These are phyloP conservation scores for Hydrocynus forskahlii DNA, from an alignment of 2,797 vertebrate genomes.

Conservation along the genomic window DNA sequence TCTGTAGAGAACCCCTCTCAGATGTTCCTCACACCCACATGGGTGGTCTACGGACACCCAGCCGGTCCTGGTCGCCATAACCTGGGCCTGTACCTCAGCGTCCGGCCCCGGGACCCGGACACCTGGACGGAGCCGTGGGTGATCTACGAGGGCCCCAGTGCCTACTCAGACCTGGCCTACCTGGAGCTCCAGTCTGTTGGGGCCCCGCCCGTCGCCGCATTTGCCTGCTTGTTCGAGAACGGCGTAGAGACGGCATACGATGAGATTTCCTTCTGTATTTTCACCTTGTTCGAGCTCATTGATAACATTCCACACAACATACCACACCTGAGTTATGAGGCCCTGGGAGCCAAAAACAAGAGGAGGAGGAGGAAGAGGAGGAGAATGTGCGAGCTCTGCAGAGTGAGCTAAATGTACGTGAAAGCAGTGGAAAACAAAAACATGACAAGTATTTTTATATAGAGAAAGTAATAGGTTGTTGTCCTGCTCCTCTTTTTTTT, in stretches of 20 bases:
- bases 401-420: conserved; percentile 20
- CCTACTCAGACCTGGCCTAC: conserved; percentile 92
- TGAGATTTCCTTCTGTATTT: conserved; percentile 91
- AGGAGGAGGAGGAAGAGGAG: conserved; percentile 20
- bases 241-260: conserved; percentile 85
- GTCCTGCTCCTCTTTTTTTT: too few species aligned
- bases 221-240: conserved; percentile 91
- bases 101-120: conserved; percentile 85
- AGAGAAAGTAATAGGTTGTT: too few species aligned
- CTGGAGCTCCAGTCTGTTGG: conserved; percentile 75
- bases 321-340: background rate
- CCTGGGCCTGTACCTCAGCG: conserved; percentile 87
- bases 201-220: conserved; percentile 70
- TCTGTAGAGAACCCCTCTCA: conserved; percentile 1
- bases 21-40: conserved; percentile 83
- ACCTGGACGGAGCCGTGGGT: conserved; percentile 94
- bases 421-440: too few species aligned
- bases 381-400: conserved; percentile 38
- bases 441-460: too few species aligned
- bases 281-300: conserved; percentile 88
- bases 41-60: conserved; percentile 92
- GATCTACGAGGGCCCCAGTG: conserved; percentile 91
- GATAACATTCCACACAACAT: conserved; percentile 78
- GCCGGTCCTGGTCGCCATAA: conserved; percentile 77
- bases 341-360: background rate